Percentiles rank a stretch among this genome's conserved stretches.
These are phyloP conservation scores for Apotomis betuletana DNA, from an alignment of 2,888 invertebrate species.

Conservation along the genomic window DNA sequence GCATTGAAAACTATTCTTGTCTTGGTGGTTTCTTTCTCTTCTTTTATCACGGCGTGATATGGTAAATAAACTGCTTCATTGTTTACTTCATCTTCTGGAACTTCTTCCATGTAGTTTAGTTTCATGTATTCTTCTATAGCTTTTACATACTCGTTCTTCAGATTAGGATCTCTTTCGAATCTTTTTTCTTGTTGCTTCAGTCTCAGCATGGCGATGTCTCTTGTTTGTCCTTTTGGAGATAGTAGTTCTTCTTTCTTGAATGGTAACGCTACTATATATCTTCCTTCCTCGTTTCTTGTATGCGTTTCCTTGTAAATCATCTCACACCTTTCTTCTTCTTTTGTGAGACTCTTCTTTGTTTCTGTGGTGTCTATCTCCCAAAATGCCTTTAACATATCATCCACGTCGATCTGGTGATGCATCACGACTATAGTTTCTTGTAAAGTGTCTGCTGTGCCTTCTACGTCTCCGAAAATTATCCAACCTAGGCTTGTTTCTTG, in stretches of 20 bases:
- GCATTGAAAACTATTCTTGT: no score
- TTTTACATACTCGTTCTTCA: no score
- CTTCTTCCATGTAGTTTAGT: no score
- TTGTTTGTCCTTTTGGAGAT: slow-evolving; percentile 21
- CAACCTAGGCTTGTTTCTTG: slow-evolving; percentile 46
- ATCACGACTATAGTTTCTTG: background rate
- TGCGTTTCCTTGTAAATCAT: background rate
- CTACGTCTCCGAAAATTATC: slow-evolving; percentile 26
- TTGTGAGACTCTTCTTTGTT: background rate
- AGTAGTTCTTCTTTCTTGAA: background rate
- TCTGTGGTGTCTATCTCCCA: slow-evolving; percentile 39
- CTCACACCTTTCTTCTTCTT: slow-evolving; percentile 22
- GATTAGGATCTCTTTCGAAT: no score
- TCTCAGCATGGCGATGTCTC: slow-evolving; percentile 7
- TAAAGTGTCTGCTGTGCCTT: background rate
- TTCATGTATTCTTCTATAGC: no score
- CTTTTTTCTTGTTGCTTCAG: no score
- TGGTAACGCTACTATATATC: slow-evolving; percentile 12
- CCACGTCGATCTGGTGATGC: slow-evolving; percentile 15
- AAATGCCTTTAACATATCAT: slow-evolving; percentile 32
- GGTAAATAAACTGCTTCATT: no score
- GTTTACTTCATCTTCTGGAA: no score
- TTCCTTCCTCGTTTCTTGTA: slow-evolving; percentile 3
- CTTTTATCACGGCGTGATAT: no score
- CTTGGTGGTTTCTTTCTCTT: no score